Conservation (phyloP, 30 jellyfish, hydroid and myxozoan genomes). For the Clytia hemisphaerica region DNA sequence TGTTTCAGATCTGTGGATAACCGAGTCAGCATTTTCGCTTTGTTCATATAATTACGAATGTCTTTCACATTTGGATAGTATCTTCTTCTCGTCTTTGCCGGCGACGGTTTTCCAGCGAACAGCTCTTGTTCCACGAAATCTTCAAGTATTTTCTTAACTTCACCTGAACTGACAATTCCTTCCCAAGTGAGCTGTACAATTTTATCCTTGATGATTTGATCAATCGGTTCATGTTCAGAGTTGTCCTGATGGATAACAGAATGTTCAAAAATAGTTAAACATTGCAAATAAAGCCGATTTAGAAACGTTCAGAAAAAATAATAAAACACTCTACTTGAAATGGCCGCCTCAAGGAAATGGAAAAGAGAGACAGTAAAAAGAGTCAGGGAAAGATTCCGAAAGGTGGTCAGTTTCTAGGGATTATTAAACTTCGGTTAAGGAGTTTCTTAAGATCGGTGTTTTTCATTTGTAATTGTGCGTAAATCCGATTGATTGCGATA, state of each 20-base stretch:
- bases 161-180: conserved; percentile 15
- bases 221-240: conserved; percentile 40
- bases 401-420: too few species aligned
- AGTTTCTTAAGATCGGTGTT: too few species aligned
- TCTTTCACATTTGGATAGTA: conserved; percentile 33
- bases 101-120: conserved; percentile 23
- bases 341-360: too few species aligned
- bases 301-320: not conserved
- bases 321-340: too few species aligned
- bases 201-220: conserved; percentile 30
- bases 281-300: not conserved
- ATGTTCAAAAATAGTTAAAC: not conserved
- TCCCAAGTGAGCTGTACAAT: conserved; percentile 33
- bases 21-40: conserved; percentile 45
- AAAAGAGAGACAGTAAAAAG: too few species aligned
- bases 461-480: too few species aligned
- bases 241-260: conserved; percentile 30
- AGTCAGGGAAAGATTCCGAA: too few species aligned
- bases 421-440: too few species aligned
- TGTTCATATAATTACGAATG: conserved; percentile 34
- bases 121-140: conserved; percentile 26
- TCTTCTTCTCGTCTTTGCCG: conserved; percentile 20
- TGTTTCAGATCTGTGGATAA: conserved; percentile 27
- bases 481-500: too few species aligned
- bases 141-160: conserved; percentile 17